phyloP scores from a whole-genome alignment of 2,113 vertebrate species.

The Elaphurus davidianus region DNA sequence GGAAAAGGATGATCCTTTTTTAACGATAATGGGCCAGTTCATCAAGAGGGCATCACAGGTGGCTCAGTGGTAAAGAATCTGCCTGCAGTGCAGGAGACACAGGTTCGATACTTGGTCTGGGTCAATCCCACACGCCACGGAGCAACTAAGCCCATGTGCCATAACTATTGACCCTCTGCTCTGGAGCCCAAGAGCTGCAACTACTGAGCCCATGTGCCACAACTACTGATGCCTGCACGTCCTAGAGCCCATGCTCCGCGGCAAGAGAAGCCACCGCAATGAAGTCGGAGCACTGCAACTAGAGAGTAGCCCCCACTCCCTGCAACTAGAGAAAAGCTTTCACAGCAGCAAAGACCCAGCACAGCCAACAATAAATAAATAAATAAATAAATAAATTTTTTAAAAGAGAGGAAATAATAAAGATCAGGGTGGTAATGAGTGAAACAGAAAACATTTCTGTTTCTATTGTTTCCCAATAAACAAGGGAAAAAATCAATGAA shows the following conservation, averaged over 20 bases:
- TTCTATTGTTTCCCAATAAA: background rate
- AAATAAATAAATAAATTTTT: background rate
- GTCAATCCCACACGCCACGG: background rate
- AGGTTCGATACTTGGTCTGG: background rate
- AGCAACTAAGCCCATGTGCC: background rate
- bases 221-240: fast-evolving
- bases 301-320: background rate
- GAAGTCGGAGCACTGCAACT: background rate
- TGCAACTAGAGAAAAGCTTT: background rate
- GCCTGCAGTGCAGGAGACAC: background rate
- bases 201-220: background rate
- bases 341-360: background rate
- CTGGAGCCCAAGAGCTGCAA: background rate
- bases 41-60: background rate
- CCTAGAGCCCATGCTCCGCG: background rate
- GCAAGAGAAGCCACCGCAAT: fast-evolving
- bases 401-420: background rate
- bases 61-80: background rate
- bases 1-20: background rate
- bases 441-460: background rate
- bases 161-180: background rate
- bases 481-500: background rate
- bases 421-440: background rate
- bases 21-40: background rate
- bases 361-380: background rate